Evolutionary conservation across 1,140 invertebrate genomes (phyloP), one percentile per base, ranked within the genome.

Genomic region (Pseudobourletiella spinata): DNA sequence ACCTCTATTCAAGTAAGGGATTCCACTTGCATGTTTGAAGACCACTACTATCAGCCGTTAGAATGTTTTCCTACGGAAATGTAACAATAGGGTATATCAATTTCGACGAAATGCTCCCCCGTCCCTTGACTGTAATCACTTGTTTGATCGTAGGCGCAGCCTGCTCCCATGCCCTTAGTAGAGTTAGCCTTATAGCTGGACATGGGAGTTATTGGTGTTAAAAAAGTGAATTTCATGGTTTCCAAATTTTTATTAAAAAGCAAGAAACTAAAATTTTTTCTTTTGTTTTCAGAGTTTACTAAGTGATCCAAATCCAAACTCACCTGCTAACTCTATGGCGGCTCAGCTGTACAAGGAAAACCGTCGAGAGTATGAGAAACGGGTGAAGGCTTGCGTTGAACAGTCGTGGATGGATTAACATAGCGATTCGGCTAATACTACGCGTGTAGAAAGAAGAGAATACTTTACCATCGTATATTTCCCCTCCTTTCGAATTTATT

Each of bases 1-100:
- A 99, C 95, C 75, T 87, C 85, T 61, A 86, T 87, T 55, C 75
- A 83, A 79, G 44, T 48, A 48, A 48, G 44, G n/a, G n/a, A n/a
- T n/a, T n/a, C n/a, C n/a, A n/a, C n/a, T n/a, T n/a, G n/a, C n/a
- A n/a, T n/a, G n/a, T n/a, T n/a, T n/a, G n/a, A n/a, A n/a, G n/a
- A n/a, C n/a, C n/a, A n/a, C n/a, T n/a, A n/a, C n/a, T n/a, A n/a
- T n/a, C n/a, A n/a, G n/a, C n/a, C n/a, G n/a, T n/a, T n/a, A n/a
- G n/a, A n/a, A n/a, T n/a, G n/a, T n/a, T n/a, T n/a, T n/a, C n/a
- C n/a, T n/a, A n/a, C n/a, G n/a, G n/a, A n/a, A n/a, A n/a, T n/a
- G n/a, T n/a, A n/a, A n/a, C n/a, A n/a, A n/a, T n/a, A n/a, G n/a
- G n/a, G n/a, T n/a, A n/a, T n/a, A n/a, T n/a, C n/a, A n/a, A n/a